Base-by-base conservation (phyloP, 2,888 invertebrate species). In the Melangyna quadrimaculata region DNA sequence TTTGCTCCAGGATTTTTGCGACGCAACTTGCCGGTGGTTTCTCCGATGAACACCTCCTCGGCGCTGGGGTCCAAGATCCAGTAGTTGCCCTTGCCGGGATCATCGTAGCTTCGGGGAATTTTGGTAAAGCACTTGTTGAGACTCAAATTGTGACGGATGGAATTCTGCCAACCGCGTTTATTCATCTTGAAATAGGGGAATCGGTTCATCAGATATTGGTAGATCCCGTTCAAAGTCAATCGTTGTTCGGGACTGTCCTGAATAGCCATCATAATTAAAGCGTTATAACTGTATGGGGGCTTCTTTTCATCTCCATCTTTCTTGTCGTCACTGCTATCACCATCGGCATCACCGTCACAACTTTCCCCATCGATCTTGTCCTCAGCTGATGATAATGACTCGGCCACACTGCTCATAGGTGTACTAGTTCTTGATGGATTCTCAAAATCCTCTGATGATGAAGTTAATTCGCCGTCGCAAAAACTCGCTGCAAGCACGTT, bases 231-330 rank as follows among this genome's bases (percentile, higher is more conserved):
- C 12, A 99, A 93, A 0, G 99, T 99, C 51, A 99, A 93, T 10
- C 98, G 93, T 90, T 98, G 98, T 89, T 98, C 98, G 0, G 97
- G 96, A 90, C 98, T 98, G 90, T 97, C 96, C 71, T 98, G 94
- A 78, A 99, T 99, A n/a, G 99, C 99, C 99, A 99, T 99, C 98
- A 99, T 99, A 90, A 99, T 99, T 71, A 99, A 94, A 0, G 99
- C 99, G 93, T 99, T 99, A 94, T 99, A 99, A 92, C 98, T 98
- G 93, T 97, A 99, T 0, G 98, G 97, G 0, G 99, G 99, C 90
- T 99, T 99, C 89, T 97, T 97, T 90, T 95, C 95, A 32, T 90
- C 92, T 73, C 88, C 91, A 78, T 88, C 87, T 27, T 87, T 74
- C 73, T 77, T 87, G 29, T 81, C 63, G 37, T 87, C 87, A 69